Conservation (phyloP, 2,113 vertebrate species). For the Notiomystis cincta region DNA sequence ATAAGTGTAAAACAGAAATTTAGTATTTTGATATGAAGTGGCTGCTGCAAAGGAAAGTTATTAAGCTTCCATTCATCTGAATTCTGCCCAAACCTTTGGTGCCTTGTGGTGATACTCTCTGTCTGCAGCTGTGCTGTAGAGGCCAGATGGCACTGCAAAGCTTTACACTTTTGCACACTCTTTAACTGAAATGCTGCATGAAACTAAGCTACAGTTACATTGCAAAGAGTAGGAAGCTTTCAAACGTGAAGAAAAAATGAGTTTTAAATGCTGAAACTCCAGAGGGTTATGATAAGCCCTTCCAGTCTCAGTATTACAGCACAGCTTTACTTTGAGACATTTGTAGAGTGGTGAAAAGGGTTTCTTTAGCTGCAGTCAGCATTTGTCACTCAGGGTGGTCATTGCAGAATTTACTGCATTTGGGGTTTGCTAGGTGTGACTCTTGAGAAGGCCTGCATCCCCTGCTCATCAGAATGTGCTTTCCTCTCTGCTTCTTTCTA, state of each 20-base stretch:
- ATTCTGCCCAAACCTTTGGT: background rate
- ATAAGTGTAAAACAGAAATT: background rate
- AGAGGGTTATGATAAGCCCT: background rate
- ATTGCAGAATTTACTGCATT: background rate
- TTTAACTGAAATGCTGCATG: background rate
- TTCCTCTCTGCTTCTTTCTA: background rate
- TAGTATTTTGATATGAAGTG: background rate
- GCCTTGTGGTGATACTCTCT: background rate
- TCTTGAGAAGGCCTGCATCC: background rate
- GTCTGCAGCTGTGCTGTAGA: background rate
- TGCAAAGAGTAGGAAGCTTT: background rate
- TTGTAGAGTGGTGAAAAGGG: background rate
- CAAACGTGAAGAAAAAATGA: background rate
- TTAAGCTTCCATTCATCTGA: background rate
- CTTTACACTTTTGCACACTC: background rate
- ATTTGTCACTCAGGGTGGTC: background rate
- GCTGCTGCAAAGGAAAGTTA: background rate
- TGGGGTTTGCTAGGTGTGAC: background rate
- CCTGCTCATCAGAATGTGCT: background rate
- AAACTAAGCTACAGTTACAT: background rate
- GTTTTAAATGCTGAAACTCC: background rate
- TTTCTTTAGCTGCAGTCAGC: background rate
- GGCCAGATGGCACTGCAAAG: background rate
- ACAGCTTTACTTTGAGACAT: background rate
- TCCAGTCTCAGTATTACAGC: background rate